A percentile compares a stretch with the other conserved stretches of the same genome.
phyloP scores from a whole-genome alignment of 2,113 vertebrate species.

The Pluvialis apricaria region DNA sequence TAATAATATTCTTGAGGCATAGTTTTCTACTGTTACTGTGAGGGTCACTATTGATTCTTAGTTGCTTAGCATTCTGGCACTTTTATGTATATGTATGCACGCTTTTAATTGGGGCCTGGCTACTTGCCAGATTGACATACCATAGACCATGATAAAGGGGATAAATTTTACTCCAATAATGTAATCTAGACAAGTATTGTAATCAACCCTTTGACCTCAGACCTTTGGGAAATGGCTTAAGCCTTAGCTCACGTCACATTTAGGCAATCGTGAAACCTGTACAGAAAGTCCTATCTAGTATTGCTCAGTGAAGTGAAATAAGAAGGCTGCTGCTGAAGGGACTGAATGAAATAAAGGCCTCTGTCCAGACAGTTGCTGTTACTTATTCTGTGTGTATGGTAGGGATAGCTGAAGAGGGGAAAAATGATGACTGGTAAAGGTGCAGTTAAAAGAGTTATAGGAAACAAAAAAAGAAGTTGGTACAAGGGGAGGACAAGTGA shows the following conservation, averaged over 20 bases:
- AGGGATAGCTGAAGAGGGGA: not conserved
- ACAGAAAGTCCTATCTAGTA: not conserved
- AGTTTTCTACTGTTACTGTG: not conserved
- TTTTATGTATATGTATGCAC: not conserved
- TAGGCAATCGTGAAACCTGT: not conserved
- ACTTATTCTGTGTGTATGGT: not conserved
- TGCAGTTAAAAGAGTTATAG: not conserved
- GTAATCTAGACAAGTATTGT: not conserved
- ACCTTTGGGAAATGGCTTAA: not conserved
- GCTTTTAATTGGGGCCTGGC: not conserved
- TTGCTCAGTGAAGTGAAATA: not conserved
- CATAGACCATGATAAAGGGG: not conserved
- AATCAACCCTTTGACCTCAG: not conserved
- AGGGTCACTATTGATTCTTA: not conserved
- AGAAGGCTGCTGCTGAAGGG: not conserved
- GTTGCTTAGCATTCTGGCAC: not conserved
- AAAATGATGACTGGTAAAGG: not conserved
- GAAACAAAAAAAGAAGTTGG: not conserved
- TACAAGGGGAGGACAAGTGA: not conserved
- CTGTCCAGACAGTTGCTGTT: not conserved
- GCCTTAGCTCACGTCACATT: not conserved
- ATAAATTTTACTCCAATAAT: not conserved
- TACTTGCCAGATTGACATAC: not conserved
- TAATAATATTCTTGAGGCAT: not conserved
- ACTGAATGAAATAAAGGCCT: not conserved